Percentiles rank a stretch among this genome's conserved stretches.
phyloP scores from a whole-genome alignment of 2,113 vertebrate species.

The Vulpes lagopus region DNA sequence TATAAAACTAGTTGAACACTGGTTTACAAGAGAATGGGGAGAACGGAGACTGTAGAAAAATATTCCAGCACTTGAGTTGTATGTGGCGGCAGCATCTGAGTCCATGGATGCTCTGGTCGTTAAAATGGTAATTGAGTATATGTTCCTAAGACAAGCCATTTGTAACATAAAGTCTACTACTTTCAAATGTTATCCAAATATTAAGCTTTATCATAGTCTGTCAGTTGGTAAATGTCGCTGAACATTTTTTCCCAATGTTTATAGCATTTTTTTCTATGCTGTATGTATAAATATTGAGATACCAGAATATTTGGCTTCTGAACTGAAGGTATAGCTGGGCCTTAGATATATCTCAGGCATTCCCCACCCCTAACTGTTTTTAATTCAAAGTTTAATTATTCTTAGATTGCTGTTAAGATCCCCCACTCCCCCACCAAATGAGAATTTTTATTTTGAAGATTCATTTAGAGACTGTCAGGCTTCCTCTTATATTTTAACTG shows the following conservation, averaged over 20 bases:
- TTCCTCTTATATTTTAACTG: slow-evolving; percentile 60
- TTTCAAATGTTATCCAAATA: slow-evolving; percentile 31
- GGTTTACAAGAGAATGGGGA: slow-evolving; percentile 69
- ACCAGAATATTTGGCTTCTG: background rate
- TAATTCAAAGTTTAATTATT: slow-evolving; percentile 43
- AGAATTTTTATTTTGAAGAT: background rate
- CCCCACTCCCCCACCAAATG: slow-evolving; percentile 10
- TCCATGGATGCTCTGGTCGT: slow-evolving; percentile 24
- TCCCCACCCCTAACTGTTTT: background rate
- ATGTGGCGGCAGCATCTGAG: slow-evolving; percentile 53
- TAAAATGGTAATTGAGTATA: background rate
- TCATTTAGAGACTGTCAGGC: background rate
- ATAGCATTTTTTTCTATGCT: background rate
- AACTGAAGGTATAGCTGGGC: slow-evolving; percentile 24
- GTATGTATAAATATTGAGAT: background rate
- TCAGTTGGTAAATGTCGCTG: background rate
- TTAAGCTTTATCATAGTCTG: slow-evolving; percentile 40
- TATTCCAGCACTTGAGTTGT: slow-evolving; percentile 57
- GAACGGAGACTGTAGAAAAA: slow-evolving; percentile 67
- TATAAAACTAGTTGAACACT: slow-evolving; percentile 76
- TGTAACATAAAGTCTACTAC: slow-evolving; percentile 25
- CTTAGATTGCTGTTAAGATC: slow-evolving; percentile 55
- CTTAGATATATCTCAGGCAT: slow-evolving; percentile 45
- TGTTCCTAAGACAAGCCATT: slow-evolving; percentile 33
- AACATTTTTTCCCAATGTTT: background rate